Evolutionary conservation across 2,888 invertebrate genomes (phyloP).

Genomic region (Caenorhabditis panamensis): DNA sequence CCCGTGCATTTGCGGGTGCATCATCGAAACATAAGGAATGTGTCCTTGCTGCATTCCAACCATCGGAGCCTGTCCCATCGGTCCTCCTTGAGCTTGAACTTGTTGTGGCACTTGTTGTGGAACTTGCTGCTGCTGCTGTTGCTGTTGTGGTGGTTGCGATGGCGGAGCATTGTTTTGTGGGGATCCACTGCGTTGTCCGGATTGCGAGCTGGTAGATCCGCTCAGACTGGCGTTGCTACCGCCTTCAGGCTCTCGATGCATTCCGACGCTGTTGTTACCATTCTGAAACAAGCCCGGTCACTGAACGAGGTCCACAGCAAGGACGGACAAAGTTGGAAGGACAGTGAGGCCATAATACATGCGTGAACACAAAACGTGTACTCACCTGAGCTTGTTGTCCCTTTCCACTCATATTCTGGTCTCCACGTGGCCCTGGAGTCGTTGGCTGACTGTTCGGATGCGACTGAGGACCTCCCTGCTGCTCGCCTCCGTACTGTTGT

Average conservation of each 20-base stretch:
- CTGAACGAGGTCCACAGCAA: constrained; percentile 2
- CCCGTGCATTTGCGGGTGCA: constrained; percentile 10
- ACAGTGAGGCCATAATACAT: no score
- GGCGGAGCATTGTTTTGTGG: constrained; percentile 25
- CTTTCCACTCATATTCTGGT: constrained; percentile 16
- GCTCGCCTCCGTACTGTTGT: constrained; percentile 31
- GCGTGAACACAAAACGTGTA: no score
- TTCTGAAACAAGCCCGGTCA: constrained; percentile 47
- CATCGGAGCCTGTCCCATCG: constrained; percentile 12
- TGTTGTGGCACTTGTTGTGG: constrained; percentile 11
- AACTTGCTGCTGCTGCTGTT: background rate
- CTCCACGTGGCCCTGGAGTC: constrained; percentile 62
- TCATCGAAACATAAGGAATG: background rate
- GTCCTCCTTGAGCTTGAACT: constrained; percentile 1
- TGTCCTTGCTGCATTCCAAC: constrained; percentile 17
- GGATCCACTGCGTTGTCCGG: constrained; percentile 52
- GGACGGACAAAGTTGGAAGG: background rate
- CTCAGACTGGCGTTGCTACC: constrained; percentile 50
- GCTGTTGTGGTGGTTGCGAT: constrained; percentile 20
- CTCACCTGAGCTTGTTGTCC: constrained; percentile 37
- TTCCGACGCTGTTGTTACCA: constrained; percentile 16
- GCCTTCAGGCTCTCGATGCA: constrained; percentile 46
- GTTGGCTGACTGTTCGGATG: constrained; percentile 65
- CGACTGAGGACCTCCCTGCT: constrained; percentile 38
- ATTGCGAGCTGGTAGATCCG: constrained; percentile 51